phyloP scores from a whole-genome alignment of 2,113 vertebrate species.

The Entomyzon cyanotis region DNA sequence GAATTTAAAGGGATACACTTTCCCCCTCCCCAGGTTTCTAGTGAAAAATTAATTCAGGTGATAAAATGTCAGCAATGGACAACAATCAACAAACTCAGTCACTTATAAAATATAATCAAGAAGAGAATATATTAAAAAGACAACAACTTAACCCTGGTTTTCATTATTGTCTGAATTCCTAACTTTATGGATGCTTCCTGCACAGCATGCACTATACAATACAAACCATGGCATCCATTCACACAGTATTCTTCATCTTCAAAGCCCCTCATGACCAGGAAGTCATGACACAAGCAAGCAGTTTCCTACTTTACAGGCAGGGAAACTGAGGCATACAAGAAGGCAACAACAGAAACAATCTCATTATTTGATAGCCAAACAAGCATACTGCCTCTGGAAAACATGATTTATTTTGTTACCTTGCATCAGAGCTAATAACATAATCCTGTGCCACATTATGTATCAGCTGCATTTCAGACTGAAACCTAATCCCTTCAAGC shows the following conservation, averaged over 20 bases:
- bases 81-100: background rate
- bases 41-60: background rate
- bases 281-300: background rate
- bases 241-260: background rate
- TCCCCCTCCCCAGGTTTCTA: background rate
- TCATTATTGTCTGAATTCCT: background rate
- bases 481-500: background rate
- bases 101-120: background rate
- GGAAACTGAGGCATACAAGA: background rate
- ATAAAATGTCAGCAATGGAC: background rate
- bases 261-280: conserved; percentile 8
- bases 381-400: background rate
- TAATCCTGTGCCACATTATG: background rate
- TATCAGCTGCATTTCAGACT: background rate
- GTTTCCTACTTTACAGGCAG: background rate
- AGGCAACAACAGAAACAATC: background rate
- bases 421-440: background rate
- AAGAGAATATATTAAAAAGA: background rate
- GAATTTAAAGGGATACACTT: background rate
- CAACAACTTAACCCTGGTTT: background rate
- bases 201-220: background rate
- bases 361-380: background rate
- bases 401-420: background rate
- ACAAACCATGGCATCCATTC: background rate
- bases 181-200: background rate